Evolutionary conservation across 1,140 invertebrate genomes (phyloP), one percentile per base, ranked within the genome.

Genomic region (Zaprionus lachaisei): DNA sequence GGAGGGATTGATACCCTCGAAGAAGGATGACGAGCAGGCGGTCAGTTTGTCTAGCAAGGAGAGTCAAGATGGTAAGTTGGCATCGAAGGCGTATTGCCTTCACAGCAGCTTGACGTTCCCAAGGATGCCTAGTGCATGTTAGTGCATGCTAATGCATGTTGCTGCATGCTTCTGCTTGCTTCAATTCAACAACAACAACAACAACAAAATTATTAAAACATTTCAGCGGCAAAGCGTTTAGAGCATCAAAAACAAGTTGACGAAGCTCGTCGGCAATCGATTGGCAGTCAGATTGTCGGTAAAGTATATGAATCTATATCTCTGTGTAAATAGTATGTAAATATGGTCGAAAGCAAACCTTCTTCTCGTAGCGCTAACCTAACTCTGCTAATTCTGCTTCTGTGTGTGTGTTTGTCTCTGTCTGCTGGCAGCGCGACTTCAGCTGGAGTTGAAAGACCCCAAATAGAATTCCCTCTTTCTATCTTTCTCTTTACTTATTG

Each of bases 1-100:
- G 49, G 97, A 98, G 94, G 98, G 98, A 2, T 93, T 99, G 26
- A 95, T 99, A 24, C 97, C 98, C 1, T 93, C 93, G 5, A 95
- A 93, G 55, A 93, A 93, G 61, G 92, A 96, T 84, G 93, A 95
- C 5, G 93, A 95, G 72, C 93, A 93, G 83, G 91, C 92, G 6
- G 95, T 91, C 26, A 92, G 92, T 54, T 49, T 91, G 38, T 93
- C 92, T 15, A 92, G 92, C 92, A 81, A 87, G 79, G 80, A 93
- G 84, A 80, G 93, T 77, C 79, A 85, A 57, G 91, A 92, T 61
- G 92, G 81, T 79, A 92, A 92, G 92, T 83, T 64, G 2, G 9
- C 7, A 31, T n/a, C 24, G 5, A 22, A 17, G 2, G 12, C 51
- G 11, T 41, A 14, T 44, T 5, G 38, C n/a, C n/a, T 6, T 6